phyloP scores from a whole-genome alignment of 2,113 vertebrate species.

The Ia io region DNA sequence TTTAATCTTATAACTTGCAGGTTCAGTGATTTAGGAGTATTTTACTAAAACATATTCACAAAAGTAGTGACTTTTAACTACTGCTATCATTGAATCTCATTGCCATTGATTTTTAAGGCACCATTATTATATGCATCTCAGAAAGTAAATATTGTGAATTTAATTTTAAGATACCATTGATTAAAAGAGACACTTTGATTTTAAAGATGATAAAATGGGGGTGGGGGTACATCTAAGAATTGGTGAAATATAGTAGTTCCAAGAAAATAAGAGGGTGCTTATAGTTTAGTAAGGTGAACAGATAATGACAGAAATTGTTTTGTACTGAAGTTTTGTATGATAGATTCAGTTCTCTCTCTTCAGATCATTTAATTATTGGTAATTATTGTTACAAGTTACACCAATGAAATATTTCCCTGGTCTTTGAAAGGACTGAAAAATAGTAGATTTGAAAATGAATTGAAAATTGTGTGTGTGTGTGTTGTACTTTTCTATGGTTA shows the following conservation, averaged over 20 bases:
- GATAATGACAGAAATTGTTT: slow-evolving; percentile 12
- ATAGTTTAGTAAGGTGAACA: slow-evolving; percentile 16
- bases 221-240: not conserved
- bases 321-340: not conserved
- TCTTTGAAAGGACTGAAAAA: slow-evolving; percentile 49
- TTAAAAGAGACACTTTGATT: not conserved
- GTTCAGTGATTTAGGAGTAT: not conserved
- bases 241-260: slow-evolving; percentile 13
- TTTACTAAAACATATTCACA: not conserved
- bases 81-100: not conserved
- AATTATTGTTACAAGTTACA: not conserved
- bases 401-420: not conserved
- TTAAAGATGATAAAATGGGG: not conserved
- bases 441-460: slow-evolving; percentile 29
- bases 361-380: not conserved
- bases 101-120: slow-evolving; percentile 15
- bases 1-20: not conserved
- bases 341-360: not conserved
- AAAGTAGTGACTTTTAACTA: not conserved
- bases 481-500: not conserved
- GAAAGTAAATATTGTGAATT: not conserved
- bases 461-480: not conserved
- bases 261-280: slow-evolving; percentile 17
- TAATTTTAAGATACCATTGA: slow-evolving; percentile 25
- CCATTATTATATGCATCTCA: not conserved